A percentile compares a stretch with the other conserved stretches of the same genome.
phyloP scores from a whole-genome alignment of 2,797 vertebrate species.

The Bucorvus abyssinicus region DNA sequence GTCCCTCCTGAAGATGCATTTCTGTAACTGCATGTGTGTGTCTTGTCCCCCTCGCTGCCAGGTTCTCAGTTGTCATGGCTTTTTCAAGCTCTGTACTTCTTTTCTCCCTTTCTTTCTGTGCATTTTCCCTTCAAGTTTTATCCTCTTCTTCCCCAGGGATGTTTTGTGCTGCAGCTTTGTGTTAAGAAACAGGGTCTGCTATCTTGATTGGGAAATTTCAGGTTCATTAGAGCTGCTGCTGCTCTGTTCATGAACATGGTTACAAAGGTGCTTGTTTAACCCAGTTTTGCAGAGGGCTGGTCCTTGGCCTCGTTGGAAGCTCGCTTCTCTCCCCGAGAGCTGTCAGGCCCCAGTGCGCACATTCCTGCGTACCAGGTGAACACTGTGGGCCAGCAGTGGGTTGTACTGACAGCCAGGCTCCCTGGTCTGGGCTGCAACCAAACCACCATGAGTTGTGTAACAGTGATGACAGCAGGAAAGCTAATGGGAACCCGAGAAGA shows the following conservation, averaged over 20 bases:
- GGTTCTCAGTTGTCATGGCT: neutral
- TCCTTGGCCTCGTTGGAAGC: neutral
- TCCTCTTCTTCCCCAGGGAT: neutral
- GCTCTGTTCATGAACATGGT: neutral
- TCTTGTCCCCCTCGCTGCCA: neutral
- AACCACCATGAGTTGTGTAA: neutral
- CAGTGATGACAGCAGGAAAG: neutral
- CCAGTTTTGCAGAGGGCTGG: neutral
- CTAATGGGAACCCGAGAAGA: neutral
- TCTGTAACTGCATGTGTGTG: neutral
- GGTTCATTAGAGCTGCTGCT: neutral
- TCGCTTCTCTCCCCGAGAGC: accelerated
- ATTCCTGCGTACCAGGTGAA: accelerated
- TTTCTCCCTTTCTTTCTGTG: neutral
- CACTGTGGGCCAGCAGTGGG: accelerated
- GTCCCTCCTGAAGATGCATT: neutral
- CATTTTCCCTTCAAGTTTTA: neutral
- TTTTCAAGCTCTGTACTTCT: neutral
- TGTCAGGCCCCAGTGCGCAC: neutral
- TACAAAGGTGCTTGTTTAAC: neutral
- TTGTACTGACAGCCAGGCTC: neutral
- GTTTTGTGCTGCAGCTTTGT: neutral
- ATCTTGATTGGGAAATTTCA: neutral
- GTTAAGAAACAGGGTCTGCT: neutral
- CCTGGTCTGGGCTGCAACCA: neutral